Evolutionary conservation across 2,888 invertebrate species (phyloP).

Genomic region (Steinernema scapterisci): DNA sequence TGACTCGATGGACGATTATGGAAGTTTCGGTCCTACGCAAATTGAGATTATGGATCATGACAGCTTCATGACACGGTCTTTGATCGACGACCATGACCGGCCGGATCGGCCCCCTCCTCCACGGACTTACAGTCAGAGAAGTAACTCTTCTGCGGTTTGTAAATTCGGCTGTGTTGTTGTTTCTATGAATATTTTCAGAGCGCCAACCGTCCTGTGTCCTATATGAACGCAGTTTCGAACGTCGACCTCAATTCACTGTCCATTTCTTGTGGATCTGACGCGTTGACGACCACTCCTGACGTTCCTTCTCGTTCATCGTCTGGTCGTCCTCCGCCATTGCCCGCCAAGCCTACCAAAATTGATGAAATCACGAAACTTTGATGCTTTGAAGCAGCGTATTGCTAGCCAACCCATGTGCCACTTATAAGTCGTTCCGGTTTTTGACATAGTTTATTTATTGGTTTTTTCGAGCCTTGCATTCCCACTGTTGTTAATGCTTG

Average conservation of each 20-base stretch:
- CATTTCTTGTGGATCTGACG: conserved; percentile 4
- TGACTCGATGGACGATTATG: conserved; percentile 27
- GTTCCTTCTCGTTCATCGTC: background rate
- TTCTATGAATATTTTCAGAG: background rate
- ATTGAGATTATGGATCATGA: conserved; percentile 26
- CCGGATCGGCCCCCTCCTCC: conserved; percentile 16
- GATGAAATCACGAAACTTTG: conserved; percentile 19
- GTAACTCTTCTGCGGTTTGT: background rate
- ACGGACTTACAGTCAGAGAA: conserved; percentile 8
- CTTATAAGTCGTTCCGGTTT: background rate
- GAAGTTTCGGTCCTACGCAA: background rate
- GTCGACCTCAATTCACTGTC: conserved; percentile 4
- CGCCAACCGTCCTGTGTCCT: background rate
- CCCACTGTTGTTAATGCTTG: background rate
- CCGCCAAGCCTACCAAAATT: conserved; percentile 4
- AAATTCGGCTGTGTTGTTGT: background rate
- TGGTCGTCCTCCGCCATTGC: background rate
- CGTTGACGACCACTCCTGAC: background rate
- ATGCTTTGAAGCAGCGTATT: background rate
- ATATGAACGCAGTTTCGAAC: conserved; percentile 8
- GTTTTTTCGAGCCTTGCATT: background rate
- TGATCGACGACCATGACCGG: conserved; percentile 11
- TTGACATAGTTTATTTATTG: background rate
- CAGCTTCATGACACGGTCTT: conserved; percentile 13
- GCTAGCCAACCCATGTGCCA: conserved; percentile 5